These are phyloP conservation scores for Diorhabda sublineata DNA, from an alignment of 1,140 invertebrate species.

Conservation along the genomic window DNA sequence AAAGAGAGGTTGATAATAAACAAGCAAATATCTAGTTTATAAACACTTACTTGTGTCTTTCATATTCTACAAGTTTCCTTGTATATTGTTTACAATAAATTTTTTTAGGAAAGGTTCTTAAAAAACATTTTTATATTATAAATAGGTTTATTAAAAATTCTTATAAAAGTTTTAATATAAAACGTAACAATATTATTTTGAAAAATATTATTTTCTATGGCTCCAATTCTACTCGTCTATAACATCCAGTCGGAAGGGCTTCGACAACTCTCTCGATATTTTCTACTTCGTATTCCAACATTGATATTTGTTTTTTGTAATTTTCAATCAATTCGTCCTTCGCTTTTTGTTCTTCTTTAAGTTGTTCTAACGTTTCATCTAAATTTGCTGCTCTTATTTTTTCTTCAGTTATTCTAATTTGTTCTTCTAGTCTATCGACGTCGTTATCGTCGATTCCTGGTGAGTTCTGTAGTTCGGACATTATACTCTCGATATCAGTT, in stretches of 20 bases:
- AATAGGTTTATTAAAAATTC: background rate
- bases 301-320: conserved; percentile 74
- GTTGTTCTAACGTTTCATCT: conserved; percentile 66
- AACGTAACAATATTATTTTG: conserved; percentile 5
- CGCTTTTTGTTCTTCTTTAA: conserved; percentile 67
- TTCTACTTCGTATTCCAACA: conserved; percentile 72
- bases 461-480: conserved; percentile 72
- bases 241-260: conserved; percentile 80
- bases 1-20: too few species aligned
- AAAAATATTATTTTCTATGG: conserved; percentile 27
- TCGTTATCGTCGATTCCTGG: conserved; percentile 68
- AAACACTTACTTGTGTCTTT: too few species aligned
- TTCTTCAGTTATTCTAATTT: conserved; percentile 68
- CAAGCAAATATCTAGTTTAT: too few species aligned
- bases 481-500: conserved; percentile 73
- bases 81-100: too few species aligned
- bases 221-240: conserved; percentile 45
- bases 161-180: conserved; percentile 9
- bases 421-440: conserved; percentile 68
- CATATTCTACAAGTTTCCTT: too few species aligned
- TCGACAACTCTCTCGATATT: conserved; percentile 83
- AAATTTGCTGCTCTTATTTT: conserved; percentile 71
- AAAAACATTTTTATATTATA: background rate
- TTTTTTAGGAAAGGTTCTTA: background rate
- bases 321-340: conserved; percentile 76